These are phyloP conservation scores for Diglossa cyanea DNA, from an alignment of 2,797 vertebrate species.

Conservation along the genomic window DNA sequence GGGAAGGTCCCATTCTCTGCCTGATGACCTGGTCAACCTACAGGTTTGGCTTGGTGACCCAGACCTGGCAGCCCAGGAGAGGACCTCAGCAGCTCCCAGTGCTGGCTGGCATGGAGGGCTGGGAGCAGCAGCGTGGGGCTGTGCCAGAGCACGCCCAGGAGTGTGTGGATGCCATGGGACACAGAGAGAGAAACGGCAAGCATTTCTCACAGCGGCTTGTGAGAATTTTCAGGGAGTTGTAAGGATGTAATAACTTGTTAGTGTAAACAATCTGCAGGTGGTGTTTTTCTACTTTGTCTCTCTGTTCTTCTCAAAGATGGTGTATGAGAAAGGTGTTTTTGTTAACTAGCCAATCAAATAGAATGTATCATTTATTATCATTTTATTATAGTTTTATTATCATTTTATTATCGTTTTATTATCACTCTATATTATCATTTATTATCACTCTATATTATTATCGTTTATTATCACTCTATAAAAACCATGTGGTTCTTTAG, in stretches of 20 bases:
- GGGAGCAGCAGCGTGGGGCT: background rate
- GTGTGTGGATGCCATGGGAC: background rate
- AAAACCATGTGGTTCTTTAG: background rate
- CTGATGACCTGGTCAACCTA: background rate
- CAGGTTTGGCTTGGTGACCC: background rate
- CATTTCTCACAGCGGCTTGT: background rate
- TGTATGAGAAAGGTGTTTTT: background rate
- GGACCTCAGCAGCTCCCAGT: background rate
- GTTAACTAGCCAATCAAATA: background rate
- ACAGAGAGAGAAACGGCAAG: background rate
- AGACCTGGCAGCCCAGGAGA: background rate
- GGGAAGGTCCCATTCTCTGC: background rate
- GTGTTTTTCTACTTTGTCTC: background rate
- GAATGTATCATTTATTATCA: background rate
- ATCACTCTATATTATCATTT: background rate
- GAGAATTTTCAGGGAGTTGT: background rate
- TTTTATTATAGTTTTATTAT: background rate
- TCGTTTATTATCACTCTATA: background rate
- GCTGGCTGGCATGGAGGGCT: fast-evolving
- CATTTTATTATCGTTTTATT: background rate
- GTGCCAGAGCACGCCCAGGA: fast-evolving
- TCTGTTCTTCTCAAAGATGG: background rate
- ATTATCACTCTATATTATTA: background rate
- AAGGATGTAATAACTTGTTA: background rate
- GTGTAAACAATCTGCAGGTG: background rate